Percentiles rank a stretch among this genome's conserved stretches.
These are phyloP conservation scores for Aplidium turbinatum DNA, from an alignment of 23 tunicate species.

Conservation along the genomic window DNA sequence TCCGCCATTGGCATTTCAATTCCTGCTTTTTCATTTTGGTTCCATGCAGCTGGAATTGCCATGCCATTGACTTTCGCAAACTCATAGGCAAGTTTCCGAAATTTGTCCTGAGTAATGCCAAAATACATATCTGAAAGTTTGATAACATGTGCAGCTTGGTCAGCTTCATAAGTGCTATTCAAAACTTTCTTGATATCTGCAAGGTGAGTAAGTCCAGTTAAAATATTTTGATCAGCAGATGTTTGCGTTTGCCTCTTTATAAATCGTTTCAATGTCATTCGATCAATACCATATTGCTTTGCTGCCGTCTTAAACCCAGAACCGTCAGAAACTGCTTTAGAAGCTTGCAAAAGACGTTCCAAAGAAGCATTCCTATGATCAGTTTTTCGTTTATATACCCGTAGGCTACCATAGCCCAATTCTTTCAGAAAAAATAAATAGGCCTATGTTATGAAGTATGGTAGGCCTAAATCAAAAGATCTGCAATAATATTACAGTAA, in stretches of 20 bases:
- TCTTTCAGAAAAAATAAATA: too few species aligned
- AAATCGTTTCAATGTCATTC: constrained; percentile 32
- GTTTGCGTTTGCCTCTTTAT: constrained; percentile 19
- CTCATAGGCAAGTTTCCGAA: constrained; percentile 9
- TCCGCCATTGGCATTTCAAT: too few species aligned
- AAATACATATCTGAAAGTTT: constrained; percentile 21
- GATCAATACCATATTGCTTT: constrained; percentile 12
- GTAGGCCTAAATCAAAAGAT: too few species aligned
- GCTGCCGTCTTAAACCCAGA: constrained; percentile 13
- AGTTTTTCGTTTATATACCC: constrained; percentile 14
- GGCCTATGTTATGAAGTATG: too few species aligned
- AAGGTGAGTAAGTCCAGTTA: constrained; percentile 20
- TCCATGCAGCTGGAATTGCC: constrained; percentile 6
- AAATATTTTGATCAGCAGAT: constrained; percentile 16
- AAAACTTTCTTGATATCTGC: constrained; percentile 13
- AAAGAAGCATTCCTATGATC: neutral
- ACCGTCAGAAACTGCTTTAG: neutral
- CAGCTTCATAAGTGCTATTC: constrained; percentile 3
- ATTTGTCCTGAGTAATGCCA: neutral
- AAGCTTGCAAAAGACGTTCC: constrained; percentile 4
- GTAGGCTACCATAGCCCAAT: too few species aligned
- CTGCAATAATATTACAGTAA: too few species aligned
- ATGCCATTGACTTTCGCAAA: constrained; percentile 12
- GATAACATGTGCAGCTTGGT: neutral
- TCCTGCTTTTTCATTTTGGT: constrained; percentile 19